These are phyloP conservation scores for Bombus pyrosoma DNA, from an alignment of 1,140 invertebrate species.

Conservation along the genomic window DNA sequence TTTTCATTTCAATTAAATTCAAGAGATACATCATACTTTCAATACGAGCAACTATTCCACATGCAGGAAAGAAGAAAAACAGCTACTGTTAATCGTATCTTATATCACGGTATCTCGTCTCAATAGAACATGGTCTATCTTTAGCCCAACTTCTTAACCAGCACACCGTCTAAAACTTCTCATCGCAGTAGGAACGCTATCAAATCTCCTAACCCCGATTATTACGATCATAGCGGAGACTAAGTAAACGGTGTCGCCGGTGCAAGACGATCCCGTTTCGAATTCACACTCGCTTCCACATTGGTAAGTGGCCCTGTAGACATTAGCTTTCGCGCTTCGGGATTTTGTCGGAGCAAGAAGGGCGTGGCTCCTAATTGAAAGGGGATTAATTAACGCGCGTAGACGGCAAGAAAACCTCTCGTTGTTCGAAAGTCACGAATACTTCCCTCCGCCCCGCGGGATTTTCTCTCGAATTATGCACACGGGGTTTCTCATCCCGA, in stretches of 20 bases:
- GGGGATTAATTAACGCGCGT: constrained; percentile 68
- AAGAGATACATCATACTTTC: too few species aligned
- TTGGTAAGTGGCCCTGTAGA: constrained; percentile 50
- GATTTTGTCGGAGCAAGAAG: constrained; percentile 57
- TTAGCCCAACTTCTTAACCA: not conserved
- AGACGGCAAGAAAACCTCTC: constrained; percentile 54
- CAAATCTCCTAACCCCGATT: constrained; percentile 22
- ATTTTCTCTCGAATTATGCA: constrained; percentile 65
- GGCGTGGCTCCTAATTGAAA: constrained; percentile 67
- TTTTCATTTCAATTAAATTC: too few species aligned
- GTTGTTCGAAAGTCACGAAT: constrained; percentile 48
- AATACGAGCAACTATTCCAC: too few species aligned
- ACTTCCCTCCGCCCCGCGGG: constrained; percentile 33
- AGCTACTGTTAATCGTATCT: too few species aligned
- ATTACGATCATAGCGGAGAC: constrained; percentile 32
- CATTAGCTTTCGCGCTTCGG: constrained; percentile 56
- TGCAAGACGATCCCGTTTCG: constrained; percentile 31
- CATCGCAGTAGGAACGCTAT: not conserved
- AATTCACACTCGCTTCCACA: constrained; percentile 46
- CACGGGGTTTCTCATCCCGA: constrained; percentile 36
- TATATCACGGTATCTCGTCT: not conserved
- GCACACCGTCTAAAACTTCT: not conserved
- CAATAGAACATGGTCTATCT: not conserved
- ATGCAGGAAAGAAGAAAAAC: too few species aligned
- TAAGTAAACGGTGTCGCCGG: constrained; percentile 21